Evolutionary conservation across 1,140 invertebrate species (phyloP), one percentile per base, ranked within the genome.

Genomic region (Halesus radiatus): DNA sequence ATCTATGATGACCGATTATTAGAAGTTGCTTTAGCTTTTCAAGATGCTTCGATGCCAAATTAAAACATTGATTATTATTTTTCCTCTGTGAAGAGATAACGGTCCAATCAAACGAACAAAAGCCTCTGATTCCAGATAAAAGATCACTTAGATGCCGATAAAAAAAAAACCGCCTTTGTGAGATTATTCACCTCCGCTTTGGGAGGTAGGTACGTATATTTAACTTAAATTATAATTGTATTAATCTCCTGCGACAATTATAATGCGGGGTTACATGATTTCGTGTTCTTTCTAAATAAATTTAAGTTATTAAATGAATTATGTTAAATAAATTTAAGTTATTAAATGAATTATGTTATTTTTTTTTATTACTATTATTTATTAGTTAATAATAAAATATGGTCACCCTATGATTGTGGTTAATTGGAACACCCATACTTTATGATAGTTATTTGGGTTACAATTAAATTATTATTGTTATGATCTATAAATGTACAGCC

Each of bases 61-160:
- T 16, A 60, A 23, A 60, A 29, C 8, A n/a, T 56, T 32, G 37
- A 45, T 13, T 13, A 32, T 45, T 76, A 62, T 32, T 75, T 60
- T 45, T 37, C 16, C 54, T 18, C 18, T 16, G 8, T 37, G 13
- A 76, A 60, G 45, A 45, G 73, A n/a, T 76, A 20, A 76, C n/a
- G 15, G 52, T 22, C 60, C n/a, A 53, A 54, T 54, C 37, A 52
- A 15, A 50, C 45, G 50, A 73, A 73, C 26, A 60, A 76, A 76
- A 10, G 56, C 73, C 73, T 20, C 20, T 20, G 23, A 76, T 60
- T 45, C 29, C 23, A 22, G 32, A 76, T 37, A 76, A 76, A 76
- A 76, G 7, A 45, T 37, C 22, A 60, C 56, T 76, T 13, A 20
- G 18, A 37, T 23, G 20, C 18, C 8, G 54, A 60, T 29, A 50